A percentile compares a stretch with the other conserved stretches of the same genome.
Evolutionary conservation across 92 coral and sea anemone species (phyloP).

Genomic region (Actinostola sp.): DNA sequence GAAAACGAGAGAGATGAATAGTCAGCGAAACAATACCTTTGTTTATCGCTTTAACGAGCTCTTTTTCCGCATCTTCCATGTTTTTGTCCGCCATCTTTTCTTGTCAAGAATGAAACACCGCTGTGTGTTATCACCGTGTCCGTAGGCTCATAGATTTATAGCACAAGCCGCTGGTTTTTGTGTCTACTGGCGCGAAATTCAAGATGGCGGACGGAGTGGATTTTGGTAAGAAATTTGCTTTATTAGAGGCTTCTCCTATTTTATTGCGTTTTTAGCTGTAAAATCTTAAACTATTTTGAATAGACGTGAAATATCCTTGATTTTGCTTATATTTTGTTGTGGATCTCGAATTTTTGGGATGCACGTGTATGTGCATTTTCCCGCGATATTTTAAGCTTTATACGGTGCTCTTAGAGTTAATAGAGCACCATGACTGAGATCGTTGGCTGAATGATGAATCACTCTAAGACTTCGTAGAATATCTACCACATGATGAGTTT

Average conservation of each 20-base stretch:
- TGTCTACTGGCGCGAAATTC: slow-evolving; percentile 33
- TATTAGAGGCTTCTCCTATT: background rate
- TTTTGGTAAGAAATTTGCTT: slow-evolving; percentile 16
- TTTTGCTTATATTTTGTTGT: background rate
- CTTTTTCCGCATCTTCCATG: slow-evolving; percentile 50
- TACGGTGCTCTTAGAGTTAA: too few species aligned
- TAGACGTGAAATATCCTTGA: background rate
- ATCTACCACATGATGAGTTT: too few species aligned
- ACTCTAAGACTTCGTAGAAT: too few species aligned
- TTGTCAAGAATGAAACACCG: slow-evolving; percentile 45
- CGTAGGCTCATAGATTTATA: background rate
- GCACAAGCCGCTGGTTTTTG: slow-evolving; percentile 22
- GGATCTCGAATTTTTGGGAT: too few species aligned
- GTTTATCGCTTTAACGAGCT: slow-evolving; percentile 51
- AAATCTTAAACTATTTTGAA: background rate
- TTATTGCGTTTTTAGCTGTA: background rate
- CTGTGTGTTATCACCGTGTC: slow-evolving; percentile 24
- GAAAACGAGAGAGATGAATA: background rate
- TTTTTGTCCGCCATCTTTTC: slow-evolving; percentile 7
- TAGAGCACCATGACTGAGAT: too few species aligned
- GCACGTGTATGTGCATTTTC: too few species aligned
- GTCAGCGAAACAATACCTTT: slow-evolving; percentile 48
- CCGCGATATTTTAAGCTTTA: too few species aligned
- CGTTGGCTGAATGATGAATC: too few species aligned
- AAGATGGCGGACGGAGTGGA: slow-evolving; percentile 77